These are phyloP conservation scores for Hymenochirus boettgeri DNA, from an alignment of 2,113 vertebrate species.

Conservation along the genomic window DNA sequence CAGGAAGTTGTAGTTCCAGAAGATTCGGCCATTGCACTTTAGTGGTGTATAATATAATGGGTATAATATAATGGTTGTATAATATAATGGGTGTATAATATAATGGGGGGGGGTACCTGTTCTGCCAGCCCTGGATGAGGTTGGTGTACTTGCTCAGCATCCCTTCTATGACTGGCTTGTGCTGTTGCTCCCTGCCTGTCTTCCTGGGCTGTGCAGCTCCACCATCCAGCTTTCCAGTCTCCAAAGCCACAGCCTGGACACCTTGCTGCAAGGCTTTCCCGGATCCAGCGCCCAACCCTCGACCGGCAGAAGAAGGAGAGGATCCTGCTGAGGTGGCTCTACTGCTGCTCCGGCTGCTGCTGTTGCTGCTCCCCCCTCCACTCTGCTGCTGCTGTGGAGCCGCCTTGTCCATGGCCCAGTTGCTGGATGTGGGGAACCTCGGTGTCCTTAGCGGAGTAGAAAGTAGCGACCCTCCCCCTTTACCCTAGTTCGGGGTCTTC, in stretches of 20 bases:
- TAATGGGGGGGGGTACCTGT: conserved; percentile 90
- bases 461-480: conserved; percentile 13
- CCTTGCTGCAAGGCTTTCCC: conserved; percentile 39
- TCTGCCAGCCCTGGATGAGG: conserved; percentile 95
- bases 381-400: conserved; percentile 38
- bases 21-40: no score
- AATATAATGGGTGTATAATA: no score
- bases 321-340: conserved; percentile 62
- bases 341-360: conserved; percentile 62
- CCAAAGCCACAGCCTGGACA: conserved; percentile 34
- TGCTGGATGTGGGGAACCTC: neutral
- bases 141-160: conserved; percentile 96
- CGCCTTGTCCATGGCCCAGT: conserved; percentile 56
- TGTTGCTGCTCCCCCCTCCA: conserved; percentile 47
- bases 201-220: conserved; percentile 56
- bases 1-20: no score
- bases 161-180: conserved; percentile 73
- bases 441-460: neutral
- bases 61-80: no score
- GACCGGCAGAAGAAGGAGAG: conserved; percentile 51
- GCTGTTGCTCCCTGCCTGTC: conserved; percentile 55
- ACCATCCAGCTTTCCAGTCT: conserved; percentile 54
- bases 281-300: conserved; percentile 39
- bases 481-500: neutral
- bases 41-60: no score